A percentile compares a stretch with the other conserved stretches of the same genome.
Conservation (phyloP, 2,113 vertebrate species). For the Myodes glareolus region DNA sequence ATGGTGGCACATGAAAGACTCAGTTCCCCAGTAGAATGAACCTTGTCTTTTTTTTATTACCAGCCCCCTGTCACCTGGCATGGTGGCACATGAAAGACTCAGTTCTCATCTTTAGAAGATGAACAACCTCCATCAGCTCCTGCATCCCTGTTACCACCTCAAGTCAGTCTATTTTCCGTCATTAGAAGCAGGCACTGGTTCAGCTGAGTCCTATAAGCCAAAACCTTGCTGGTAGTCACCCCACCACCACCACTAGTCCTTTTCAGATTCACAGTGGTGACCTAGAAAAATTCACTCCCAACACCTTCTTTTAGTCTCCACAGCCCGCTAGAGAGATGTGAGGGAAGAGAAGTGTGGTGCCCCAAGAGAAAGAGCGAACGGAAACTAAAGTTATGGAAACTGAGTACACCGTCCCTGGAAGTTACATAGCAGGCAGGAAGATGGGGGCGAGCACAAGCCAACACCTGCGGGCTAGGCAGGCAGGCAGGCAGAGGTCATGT, state of each 20-base stretch:
- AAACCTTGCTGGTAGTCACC: fast-evolving
- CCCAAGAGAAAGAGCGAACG: background rate
- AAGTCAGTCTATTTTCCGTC: background rate
- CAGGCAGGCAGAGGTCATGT: background rate
- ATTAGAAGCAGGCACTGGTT: background rate
- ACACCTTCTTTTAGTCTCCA: background rate
- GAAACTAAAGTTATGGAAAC: background rate
- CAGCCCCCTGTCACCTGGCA: background rate
- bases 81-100: background rate
- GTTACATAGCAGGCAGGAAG: background rate
- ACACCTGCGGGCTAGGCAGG: background rate
- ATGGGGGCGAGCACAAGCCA: background rate
- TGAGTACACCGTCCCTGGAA: background rate
- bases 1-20: background rate
- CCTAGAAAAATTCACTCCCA: background rate
- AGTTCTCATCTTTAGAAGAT: background rate
- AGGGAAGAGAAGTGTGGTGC: background rate
- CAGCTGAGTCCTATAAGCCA: background rate
- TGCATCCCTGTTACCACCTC: background rate
- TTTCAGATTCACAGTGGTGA: background rate
- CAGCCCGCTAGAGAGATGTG: background rate
- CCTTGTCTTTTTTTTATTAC: background rate
- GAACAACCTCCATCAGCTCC: background rate
- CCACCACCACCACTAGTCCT: fast-evolving
- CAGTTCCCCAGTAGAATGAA: background rate